A percentile compares a stretch with the other conserved stretches of the same genome.
Conservation (phyloP, 2,797 vertebrate genomes). For the Luscinia megarhynchos region DNA sequence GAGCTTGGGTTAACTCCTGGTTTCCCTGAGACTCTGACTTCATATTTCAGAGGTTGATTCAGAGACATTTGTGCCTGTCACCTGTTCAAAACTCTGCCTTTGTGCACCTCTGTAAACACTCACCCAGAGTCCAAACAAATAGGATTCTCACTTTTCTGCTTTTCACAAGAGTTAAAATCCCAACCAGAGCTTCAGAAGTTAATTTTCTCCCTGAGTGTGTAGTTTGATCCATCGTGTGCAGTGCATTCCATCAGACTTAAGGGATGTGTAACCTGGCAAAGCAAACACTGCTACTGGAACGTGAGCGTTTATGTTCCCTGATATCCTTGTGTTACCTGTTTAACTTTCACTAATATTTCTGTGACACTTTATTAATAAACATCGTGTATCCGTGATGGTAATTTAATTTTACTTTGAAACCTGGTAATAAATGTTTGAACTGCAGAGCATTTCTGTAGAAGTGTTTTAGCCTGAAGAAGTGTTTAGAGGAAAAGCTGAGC, state of each 20-base stretch:
- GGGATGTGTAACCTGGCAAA: slow-evolving; percentile 33
- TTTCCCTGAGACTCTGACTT: background rate
- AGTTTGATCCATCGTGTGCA: background rate
- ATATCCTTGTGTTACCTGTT: slow-evolving; percentile 48
- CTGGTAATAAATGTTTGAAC: slow-evolving; percentile 10
- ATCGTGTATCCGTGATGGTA: background rate
- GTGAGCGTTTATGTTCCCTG: slow-evolving; percentile 5
- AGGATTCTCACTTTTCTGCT: background rate
- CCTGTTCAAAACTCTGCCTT: background rate
- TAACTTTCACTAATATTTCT: slow-evolving; percentile 42
- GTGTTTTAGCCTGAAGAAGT: slow-evolving; percentile 11
- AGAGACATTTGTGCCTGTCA: background rate
- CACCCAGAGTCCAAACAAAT: background rate
- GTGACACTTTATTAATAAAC: slow-evolving; percentile 55
- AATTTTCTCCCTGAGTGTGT: background rate
- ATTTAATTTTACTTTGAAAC: slow-evolving; percentile 32
- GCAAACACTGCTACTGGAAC: slow-evolving; percentile 36
- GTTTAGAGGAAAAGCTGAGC: slow-evolving; percentile 18
- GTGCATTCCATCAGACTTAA: background rate
- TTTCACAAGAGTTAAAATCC: background rate
- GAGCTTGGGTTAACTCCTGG: background rate
- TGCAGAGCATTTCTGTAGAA: background rate
- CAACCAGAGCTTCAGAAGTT: slow-evolving; percentile 34
- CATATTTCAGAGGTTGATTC: background rate
- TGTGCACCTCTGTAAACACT: background rate